Evolutionary conservation across 2,797 vertebrate genomes (phyloP), one percentile per base, ranked within the genome.

Genomic region (Naso thynnoides): DNA sequence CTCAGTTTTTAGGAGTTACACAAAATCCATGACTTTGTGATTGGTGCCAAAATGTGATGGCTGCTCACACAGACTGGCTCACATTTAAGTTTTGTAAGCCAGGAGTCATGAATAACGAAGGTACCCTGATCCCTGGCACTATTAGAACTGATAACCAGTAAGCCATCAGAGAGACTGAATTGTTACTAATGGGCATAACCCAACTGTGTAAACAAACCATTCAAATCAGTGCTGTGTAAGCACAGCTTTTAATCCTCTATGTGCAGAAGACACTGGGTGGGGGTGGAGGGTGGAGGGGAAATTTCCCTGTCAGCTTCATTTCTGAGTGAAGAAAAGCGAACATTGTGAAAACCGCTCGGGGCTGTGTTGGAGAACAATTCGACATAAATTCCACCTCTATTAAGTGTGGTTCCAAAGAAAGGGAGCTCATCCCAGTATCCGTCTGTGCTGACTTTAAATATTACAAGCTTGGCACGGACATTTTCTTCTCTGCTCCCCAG

Each of bases 381-480:
- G 66, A 93, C 94, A 91, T 92, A 87, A 91, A 92, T 88, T 94
- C 94, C 94, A 91, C 91, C 86, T 93, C 93, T 93, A 96, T 95
- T 94, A 94, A 93, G 84, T 93, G 71, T 83, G 92, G 90, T 93
- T 95, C 70, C 92, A 92, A 75, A 45, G 90, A 94, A 91, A 91
- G 88, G 77, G 77, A 89, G 91, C 93, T 93, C 91, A 62, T 90
- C 92, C 85, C 89, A 88, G 88, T 94, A 96, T 93, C 94, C 96
- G 95, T 93, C 92, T 90, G 66, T 62, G 88, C 88, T 88, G 88
- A 94, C 91, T 92, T 88, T 91, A 90, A 92, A 75, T 91, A 90
- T 97, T 96, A 95, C 60, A 82, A 94, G 91, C 91, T 89, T 95
- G 94, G 96, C 96, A 95, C 55, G 55, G 69, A 83, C 74, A 38